phyloP scores from a whole-genome alignment of 2,888 invertebrate genomes.

The Selenia dentaria region DNA sequence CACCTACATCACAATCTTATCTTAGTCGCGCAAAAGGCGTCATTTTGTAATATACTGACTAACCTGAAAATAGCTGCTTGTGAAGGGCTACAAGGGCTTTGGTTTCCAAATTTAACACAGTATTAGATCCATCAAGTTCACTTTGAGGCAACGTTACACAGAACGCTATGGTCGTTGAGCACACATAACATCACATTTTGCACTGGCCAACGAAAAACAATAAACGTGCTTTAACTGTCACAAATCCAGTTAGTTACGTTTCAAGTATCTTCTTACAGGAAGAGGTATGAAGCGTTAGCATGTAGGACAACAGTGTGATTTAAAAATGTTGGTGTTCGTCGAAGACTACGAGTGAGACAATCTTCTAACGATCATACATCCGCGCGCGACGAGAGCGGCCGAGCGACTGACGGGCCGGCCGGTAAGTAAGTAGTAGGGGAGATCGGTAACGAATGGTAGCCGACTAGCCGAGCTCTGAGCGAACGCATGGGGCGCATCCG shows the following conservation, averaged over 20 bases:
- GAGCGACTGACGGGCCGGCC: conserved; percentile 71
- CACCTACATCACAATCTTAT: conserved; percentile 28
- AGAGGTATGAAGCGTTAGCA: conserved; percentile 38
- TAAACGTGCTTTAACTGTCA: conserved; percentile 53
- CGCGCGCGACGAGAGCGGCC: conserved; percentile 53
- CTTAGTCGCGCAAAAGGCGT: conserved; percentile 21
- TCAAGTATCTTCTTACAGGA: conserved; percentile 10
- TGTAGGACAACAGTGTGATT: conserved; percentile 56
- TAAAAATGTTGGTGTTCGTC: conserved; percentile 57
- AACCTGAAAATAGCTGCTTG: conserved; percentile 58
- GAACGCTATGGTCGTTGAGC: conserved; percentile 69
- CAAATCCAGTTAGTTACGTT: conserved; percentile 54
- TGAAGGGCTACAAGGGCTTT: conserved; percentile 43
- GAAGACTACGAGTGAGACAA: conserved; percentile 60
- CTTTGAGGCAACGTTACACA: conserved; percentile 74
- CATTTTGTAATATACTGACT: conserved; percentile 34
- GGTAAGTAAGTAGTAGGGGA: conserved; percentile 44
- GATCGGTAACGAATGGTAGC: conserved; percentile 58
- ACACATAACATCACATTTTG: conserved; percentile 82
- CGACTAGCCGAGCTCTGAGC: conserved; percentile 48
- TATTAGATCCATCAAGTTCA: conserved; percentile 76
- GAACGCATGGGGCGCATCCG: conserved; percentile 65
- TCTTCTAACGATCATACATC: conserved; percentile 41
- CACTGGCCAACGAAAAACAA: conserved; percentile 71
- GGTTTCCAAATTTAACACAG: conserved; percentile 73